Percentiles rank a stretch among this genome's conserved stretches.
Evolutionary conservation across 2,888 invertebrate genomes (phyloP).

Genomic region (Noctua fimbriata): DNA sequence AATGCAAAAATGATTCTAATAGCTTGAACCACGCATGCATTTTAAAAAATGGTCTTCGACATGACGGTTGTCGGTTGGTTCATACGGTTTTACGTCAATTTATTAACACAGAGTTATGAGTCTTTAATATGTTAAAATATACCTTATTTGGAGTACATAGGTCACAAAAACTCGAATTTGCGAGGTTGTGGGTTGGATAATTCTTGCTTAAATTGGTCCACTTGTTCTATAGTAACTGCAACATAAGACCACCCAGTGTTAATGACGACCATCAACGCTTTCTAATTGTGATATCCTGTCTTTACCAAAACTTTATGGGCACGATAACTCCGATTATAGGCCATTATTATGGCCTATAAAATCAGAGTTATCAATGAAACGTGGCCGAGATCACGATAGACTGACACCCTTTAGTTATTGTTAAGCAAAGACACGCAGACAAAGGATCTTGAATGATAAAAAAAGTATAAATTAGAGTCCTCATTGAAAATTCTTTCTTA

Average conservation of each 20-base stretch:
- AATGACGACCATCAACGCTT: neutral
- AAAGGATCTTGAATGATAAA: conserved; percentile 8
- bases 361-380: neutral
- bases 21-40: neutral
- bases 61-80: neutral
- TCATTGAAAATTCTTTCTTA: conserved; percentile 21
- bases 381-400: neutral
- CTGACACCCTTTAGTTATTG: neutral
- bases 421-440: neutral
- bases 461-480: neutral
- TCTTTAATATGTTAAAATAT: conserved; percentile 4
- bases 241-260: neutral
- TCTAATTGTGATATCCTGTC: neutral
- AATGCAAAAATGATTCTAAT: conserved; percentile 18
- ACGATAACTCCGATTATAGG: conserved; percentile 9
- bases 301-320: neutral
- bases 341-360: neutral
- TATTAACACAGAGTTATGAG: neutral
- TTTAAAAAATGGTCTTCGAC: neutral
- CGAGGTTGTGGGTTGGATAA: no score
- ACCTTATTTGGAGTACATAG: conserved; percentile 1
- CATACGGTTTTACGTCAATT: conserved; percentile 5
- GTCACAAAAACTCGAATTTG: neutral
- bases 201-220: no score
- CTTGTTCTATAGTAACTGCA: no score